phyloP scores from a whole-genome alignment of 1,140 invertebrate species.

The Aphaenogaster floridana region DNA sequence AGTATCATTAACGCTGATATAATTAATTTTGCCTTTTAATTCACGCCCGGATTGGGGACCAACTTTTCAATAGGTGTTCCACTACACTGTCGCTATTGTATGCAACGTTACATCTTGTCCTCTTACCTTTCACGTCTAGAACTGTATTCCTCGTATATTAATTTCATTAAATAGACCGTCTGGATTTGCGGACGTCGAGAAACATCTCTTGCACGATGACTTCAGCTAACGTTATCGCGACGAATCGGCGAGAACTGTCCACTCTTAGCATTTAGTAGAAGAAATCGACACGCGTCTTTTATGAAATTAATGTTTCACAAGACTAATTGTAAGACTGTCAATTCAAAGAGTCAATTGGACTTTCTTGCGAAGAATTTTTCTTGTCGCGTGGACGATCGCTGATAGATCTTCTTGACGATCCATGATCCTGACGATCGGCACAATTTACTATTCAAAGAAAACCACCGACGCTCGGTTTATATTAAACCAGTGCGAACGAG shows the following conservation, averaged over 20 bases:
- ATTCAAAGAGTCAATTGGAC: constrained; percentile 15
- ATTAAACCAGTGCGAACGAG: constrained; percentile 77
- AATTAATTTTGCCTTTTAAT: constrained; percentile 10
- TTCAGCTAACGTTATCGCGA: neutral
- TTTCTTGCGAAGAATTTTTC: neutral
- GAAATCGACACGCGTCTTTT: neutral
- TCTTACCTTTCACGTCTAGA: constrained; percentile 4
- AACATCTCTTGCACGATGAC: constrained; percentile 2
- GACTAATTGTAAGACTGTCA: constrained; percentile 15
- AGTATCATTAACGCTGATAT: neutral
- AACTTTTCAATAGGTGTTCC: constrained; percentile 7
- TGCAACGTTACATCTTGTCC: constrained; percentile 4
- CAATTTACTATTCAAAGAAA: constrained; percentile 7
- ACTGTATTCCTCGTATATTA: constrained; percentile 27
- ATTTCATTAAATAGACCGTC: constrained; percentile 31
- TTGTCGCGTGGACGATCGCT: neutral
- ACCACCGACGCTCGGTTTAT: constrained; percentile 76
- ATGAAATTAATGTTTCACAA: neutral
- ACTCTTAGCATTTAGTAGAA: constrained; percentile 14
- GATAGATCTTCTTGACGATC: constrained; percentile 29
- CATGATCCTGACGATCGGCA: neutral
- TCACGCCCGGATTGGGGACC: neutral
- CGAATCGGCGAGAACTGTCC: neutral
- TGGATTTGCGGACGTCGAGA: constrained; percentile 30
- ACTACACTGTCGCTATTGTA: neutral